phyloP scores from a whole-genome alignment of 2,797 vertebrate species.

The Heteromormyrus szaboi region DNA sequence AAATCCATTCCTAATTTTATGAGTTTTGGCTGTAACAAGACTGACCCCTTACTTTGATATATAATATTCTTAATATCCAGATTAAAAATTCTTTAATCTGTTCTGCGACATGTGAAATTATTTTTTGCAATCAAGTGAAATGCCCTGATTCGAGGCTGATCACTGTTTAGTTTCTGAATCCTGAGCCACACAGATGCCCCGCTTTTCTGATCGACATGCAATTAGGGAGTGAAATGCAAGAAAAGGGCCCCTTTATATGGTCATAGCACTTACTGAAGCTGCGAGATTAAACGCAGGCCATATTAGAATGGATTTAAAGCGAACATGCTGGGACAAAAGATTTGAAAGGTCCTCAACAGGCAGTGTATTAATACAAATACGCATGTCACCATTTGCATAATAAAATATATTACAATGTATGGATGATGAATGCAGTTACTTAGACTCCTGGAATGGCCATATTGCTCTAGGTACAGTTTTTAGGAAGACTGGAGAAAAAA shows the following conservation, averaged over 20 bases:
- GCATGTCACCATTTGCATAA: constrained; percentile 40
- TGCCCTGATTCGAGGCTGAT: constrained; percentile 39
- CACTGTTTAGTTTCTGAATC: constrained; percentile 38
- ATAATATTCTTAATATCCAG: constrained; percentile 74
- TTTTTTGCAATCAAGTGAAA: constrained; percentile 65
- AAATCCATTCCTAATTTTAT: constrained; percentile 68
- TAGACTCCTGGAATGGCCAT: background rate
- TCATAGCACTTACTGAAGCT: constrained; percentile 69
- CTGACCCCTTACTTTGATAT: constrained; percentile 65
- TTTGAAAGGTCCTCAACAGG: constrained; percentile 44
- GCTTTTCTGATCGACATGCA: constrained; percentile 41
- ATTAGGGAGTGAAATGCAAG: constrained; percentile 60
- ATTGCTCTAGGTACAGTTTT: background rate
- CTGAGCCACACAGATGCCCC: constrained; percentile 18
- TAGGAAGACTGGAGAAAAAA: background rate
- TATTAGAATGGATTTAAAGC: constrained; percentile 65
- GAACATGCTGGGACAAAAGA: constrained; percentile 62
- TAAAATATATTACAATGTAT: constrained; percentile 32
- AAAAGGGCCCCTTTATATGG: constrained; percentile 60
- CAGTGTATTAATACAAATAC: constrained; percentile 40
- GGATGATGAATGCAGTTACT: constrained; percentile 18
- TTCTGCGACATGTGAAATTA: constrained; percentile 69
- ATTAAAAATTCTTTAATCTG: constrained; percentile 65
- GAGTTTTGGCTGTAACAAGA: constrained; percentile 59
- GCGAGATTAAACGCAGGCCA: constrained; percentile 65